A percentile compares a stretch with the other conserved stretches of the same genome.
Conservation (phyloP, 2,113 vertebrate genomes). For the Dascyllus trimaculatus region DNA sequence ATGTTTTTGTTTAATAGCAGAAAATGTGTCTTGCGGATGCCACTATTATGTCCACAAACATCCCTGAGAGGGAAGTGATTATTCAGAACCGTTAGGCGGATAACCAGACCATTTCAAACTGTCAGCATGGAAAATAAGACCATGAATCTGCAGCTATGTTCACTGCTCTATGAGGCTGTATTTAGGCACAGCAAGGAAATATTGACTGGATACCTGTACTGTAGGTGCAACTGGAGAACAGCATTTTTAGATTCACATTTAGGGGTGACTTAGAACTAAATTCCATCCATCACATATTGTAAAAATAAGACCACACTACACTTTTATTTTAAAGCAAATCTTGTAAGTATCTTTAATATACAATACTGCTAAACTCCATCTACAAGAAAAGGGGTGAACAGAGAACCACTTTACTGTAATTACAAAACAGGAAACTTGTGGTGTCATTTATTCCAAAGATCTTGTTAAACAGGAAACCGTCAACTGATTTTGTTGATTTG, state of each 20-base stretch:
- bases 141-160: background rate
- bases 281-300: background rate
- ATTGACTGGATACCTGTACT: background rate
- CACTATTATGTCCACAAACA: constrained; percentile 9
- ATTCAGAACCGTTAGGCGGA: constrained; percentile 18
- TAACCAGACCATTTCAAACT: constrained; percentile 10
- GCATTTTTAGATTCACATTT: background rate
- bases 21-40: background rate
- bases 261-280: no score
- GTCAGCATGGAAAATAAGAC: background rate
- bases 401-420: no score
- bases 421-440: no score
- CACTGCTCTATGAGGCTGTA: background rate
- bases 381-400: background rate
- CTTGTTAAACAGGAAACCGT: no score
- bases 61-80: constrained; percentile 16
- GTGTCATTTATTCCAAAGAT: no score
- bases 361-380: background rate
- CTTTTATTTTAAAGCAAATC: no score
- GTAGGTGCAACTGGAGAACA: no score
- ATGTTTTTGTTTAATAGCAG: constrained; percentile 1
- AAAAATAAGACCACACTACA: no score
- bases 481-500: no score
- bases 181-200: background rate
- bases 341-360: no score